Evolutionary conservation across 2,113 vertebrate species (phyloP).

Genomic region (Agapornis roseicollis): DNA sequence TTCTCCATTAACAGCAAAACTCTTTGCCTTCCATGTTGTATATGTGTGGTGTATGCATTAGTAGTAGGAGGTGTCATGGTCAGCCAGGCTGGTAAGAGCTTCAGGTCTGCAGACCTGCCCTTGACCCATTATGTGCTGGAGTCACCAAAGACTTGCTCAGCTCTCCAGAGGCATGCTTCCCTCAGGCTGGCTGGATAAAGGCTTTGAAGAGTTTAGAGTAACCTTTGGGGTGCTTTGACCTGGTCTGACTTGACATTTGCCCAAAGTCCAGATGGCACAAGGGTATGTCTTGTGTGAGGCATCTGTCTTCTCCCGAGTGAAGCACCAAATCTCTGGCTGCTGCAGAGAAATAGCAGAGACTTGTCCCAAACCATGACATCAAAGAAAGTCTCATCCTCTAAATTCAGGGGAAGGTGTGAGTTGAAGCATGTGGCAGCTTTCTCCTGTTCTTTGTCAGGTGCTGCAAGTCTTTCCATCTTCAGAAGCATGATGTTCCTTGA

Average conservation of each 20-base stretch:
- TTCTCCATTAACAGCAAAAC: neutral
- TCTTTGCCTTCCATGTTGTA: neutral
- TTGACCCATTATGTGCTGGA: neutral
- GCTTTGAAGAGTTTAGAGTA: neutral
- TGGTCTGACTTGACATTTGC: neutral
- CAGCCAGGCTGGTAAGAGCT: neutral
- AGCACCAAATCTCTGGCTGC: neutral
- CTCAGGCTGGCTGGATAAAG: neutral
- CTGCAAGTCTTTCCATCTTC: neutral
- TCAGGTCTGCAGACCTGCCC: neutral
- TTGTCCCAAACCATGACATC: neutral
- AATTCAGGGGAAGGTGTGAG: neutral
- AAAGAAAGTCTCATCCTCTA: neutral
- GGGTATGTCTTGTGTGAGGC: neutral
- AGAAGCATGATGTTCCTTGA: neutral
- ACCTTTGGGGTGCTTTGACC: neutral
- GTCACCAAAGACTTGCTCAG: neutral
- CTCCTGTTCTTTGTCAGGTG: neutral
- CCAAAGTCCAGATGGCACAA: fast-evolving
- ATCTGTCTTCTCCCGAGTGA: neutral
- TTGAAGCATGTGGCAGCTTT: neutral
- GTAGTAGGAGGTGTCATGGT: neutral
- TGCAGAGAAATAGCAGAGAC: neutral
- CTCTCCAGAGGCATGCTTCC: neutral
- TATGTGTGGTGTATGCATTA: neutral